phyloP scores from a whole-genome alignment of 64 coral and sea anemone genomes.

The Platygyra sinensis region DNA sequence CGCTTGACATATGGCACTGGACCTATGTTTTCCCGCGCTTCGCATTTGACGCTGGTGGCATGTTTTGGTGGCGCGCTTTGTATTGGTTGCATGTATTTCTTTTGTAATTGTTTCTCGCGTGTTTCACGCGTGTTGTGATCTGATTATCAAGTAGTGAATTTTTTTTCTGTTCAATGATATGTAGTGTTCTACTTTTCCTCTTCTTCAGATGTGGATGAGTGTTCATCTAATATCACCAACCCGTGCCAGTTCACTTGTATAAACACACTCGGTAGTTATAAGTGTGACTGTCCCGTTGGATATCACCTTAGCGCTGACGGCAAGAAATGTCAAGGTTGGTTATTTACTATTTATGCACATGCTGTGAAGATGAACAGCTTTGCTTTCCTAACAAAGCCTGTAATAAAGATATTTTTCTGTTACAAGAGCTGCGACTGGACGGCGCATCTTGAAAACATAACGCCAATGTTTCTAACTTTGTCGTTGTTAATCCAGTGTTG shows the following conservation, averaged over 20 bases:
- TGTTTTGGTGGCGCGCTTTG: background rate
- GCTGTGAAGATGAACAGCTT: background rate
- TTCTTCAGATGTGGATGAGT: constrained; percentile 75
- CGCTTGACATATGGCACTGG: too few relatives aligned
- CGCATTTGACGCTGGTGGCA: background rate
- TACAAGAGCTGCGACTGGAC: too few relatives aligned
- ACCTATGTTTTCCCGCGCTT: background rate
- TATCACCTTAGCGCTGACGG: constrained; percentile 75
- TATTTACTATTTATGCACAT: background rate
- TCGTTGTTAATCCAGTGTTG: too few relatives aligned
- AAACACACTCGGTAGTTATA: constrained; percentile 80
- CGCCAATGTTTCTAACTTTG: too few relatives aligned
- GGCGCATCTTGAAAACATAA: too few relatives aligned
- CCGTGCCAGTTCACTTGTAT: constrained; percentile 75
- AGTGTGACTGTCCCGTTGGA: constrained; percentile 74
- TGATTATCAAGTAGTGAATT: background rate
- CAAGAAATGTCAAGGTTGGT: constrained; percentile 74
- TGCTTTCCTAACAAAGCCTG: too few relatives aligned
- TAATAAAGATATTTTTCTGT: too few relatives aligned
- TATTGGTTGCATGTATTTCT: background rate
- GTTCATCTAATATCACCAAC: constrained; percentile 72
- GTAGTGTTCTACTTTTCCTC: background rate
- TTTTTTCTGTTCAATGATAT: background rate
- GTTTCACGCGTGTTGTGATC: too few relatives aligned
- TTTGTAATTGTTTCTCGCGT: background rate